Base-by-base conservation (phyloP, 2,888 invertebrate species). In the Polylopha cassiicola region DNA sequence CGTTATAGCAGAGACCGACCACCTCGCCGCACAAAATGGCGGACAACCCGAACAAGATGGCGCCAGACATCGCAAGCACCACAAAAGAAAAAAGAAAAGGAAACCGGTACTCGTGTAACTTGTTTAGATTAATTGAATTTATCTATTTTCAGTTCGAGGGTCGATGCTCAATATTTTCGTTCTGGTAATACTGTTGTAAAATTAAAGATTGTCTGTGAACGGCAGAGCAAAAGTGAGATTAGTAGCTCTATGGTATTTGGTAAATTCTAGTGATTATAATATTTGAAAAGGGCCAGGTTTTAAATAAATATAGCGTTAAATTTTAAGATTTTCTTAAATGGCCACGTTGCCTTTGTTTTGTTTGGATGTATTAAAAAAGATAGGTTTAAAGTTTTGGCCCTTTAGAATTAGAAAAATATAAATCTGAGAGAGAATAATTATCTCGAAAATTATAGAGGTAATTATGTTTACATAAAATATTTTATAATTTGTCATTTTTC, bases 1-100 rank as follows among this genome's bases (percentile, higher is more conserved):
- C 79, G 67, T 85, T 86, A 81, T 84, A 85, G 82, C 86, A 85
- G 66, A 36, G 73, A 58, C 61, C 65, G 49, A 24, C 57, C 52
- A 49, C 56, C 56, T 53, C 50, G 45, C 55, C 38, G 22, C 24
- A 9, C 37, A 42, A 39, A 10, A 44, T 39, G 39, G 43, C 39
- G 43, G 9, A 31, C 30, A 21, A 10, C 20, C 11, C n/a, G 4
- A 21, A 4, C 33, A 39, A 43, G 10, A 48, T 14, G 36, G 38
- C 51, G 44, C 51, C 37, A 64, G 47, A 48, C 63, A 65, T 33
- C 66, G 62, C 57, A 52, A 55, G 31, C 67, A 61, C 42, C 73
- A 66, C 52, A 69, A 68, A 51, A 66, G 65, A 51, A 79, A 73
- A 58, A 66, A 79, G 54, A 81, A 76, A 66, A 69, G 84, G 44